These are phyloP conservation scores for Rhopalosiphum nymphaeae DNA, from an alignment of 2,888 invertebrate species.

Conservation along the genomic window DNA sequence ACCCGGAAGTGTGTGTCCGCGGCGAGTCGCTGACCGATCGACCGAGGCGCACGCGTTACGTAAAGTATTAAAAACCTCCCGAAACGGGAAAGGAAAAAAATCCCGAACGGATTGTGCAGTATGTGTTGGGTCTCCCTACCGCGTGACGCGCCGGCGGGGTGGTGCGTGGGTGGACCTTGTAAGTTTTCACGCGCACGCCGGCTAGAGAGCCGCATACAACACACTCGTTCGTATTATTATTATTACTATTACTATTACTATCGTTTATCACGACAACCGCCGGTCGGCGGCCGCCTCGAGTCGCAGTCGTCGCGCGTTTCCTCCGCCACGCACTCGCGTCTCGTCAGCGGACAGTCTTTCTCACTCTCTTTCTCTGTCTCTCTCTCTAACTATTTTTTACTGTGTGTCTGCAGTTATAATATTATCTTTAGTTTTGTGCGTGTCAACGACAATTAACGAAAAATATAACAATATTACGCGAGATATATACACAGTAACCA, in stretches of 20 bases:
- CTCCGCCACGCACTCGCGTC: slow-evolving; percentile 25
- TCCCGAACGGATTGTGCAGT: not conserved
- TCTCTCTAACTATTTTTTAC: not conserved
- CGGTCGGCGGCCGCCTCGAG: slow-evolving; percentile 1
- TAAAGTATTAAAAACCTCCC: slow-evolving; percentile 27
- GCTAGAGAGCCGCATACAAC: not conserved
- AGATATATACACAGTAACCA: not conserved
- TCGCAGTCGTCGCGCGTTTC: slow-evolving; percentile 25
- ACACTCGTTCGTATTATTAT: not conserved
- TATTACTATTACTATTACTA: not conserved
- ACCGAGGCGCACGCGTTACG: slow-evolving; percentile 14
- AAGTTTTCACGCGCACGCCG: slow-evolving; percentile 51
- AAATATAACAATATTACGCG: not conserved
- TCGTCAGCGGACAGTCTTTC: not conserved
- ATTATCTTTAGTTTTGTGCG: slow-evolving; percentile 4
- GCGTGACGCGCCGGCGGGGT: not conserved
- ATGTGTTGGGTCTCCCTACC: not conserved
- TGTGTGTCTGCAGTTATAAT: not conserved
- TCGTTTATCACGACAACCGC: slow-evolving; percentile 37
- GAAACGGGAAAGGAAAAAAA: not conserved
- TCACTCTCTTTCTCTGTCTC: not conserved
- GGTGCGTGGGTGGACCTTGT: slow-evolving; percentile 55
- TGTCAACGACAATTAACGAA: slow-evolving; percentile 26
- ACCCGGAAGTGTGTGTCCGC: slow-evolving; percentile 40
- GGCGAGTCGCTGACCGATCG: slow-evolving; percentile 41